Base-by-base conservation (phyloP, 1,140 invertebrate species). In the Aphelinus certus region DNA sequence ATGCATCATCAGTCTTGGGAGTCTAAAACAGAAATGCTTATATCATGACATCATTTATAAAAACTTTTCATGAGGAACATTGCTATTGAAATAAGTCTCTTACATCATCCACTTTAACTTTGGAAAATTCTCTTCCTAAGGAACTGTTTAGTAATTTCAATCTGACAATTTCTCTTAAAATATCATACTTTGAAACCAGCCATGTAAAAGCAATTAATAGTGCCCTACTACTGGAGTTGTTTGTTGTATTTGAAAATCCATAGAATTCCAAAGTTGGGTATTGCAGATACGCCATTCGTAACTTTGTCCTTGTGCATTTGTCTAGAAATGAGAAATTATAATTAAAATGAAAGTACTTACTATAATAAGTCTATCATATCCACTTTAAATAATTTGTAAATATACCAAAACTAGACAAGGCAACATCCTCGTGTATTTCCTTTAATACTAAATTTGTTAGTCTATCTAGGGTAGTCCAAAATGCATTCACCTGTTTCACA, bases 261-360 rank as follows among this genome's bases (percentile, higher is more conserved):
- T 83, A 86, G 79, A 86, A 83, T 2, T 84, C 77, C 45, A 81
- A 73, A 4, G 43, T 64, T n/a, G 83, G 74, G 53, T 85, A 86
- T 67, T 82, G 79, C 56, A 86, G 76, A 66, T 77, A 81, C 7
- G 83, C 82, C 51, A 86, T 81, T 68, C 79, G 80, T 45, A 86
- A 74, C 77, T 84, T 85, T 0, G 79, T 77, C 4, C 79, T 73
- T 60, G 63, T 77, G 7, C 75, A 46, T 49, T 74, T 76, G 65
- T 82, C 85, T 86, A 71, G 45, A 83, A 81, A 60, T 26, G 53
- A 45, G 48, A 49, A 43, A 72, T 26, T 26, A 26, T 26, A 26
- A 26, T 26, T 26, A 26, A 26, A 9, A 53, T 53, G 51, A 53
- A 53, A 53, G 4, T 0, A 53, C 9, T 53, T 6, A 45, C 66